Percentiles rank a stretch among this genome's conserved stretches.
phyloP scores from a whole-genome alignment of 30 jellyfish, hydroid and myxozoan genomes.

The Nemopilema nomurai region DNA sequence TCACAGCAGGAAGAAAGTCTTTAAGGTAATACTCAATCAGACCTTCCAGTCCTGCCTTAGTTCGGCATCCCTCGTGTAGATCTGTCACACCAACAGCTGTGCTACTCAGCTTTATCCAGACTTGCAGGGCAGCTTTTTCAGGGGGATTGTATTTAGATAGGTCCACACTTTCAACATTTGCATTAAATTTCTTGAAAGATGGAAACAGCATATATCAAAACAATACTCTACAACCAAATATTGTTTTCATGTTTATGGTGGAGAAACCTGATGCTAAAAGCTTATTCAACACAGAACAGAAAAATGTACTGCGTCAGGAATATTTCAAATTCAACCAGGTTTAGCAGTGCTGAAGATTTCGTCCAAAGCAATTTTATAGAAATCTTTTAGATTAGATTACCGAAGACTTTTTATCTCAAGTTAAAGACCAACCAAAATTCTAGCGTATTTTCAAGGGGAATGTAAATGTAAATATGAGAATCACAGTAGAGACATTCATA shows the following conservation, averaged over 20 bases:
- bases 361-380: too few species aligned
- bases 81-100: slow-evolving; percentile 46
- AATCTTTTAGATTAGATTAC: too few species aligned
- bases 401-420: too few species aligned
- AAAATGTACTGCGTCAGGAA: too few species aligned
- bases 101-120: slow-evolving; percentile 38
- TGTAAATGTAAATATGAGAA: too few species aligned
- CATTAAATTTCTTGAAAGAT: slow-evolving; percentile 26
- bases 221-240: neutral
- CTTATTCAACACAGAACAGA: too few species aligned
- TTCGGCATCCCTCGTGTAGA: slow-evolving; percentile 36
- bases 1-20: slow-evolving; percentile 41
- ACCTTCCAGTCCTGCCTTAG: slow-evolving; percentile 47
- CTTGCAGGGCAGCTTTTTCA: slow-evolving; percentile 29
- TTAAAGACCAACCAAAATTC: too few species aligned
- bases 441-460: too few species aligned
- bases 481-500: too few species aligned
- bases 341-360: too few species aligned
- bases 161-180: slow-evolving; percentile 4
- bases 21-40: slow-evolving; percentile 28
- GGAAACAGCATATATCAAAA: neutral
- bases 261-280: neutral
- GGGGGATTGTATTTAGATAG: slow-evolving; percentile 24
- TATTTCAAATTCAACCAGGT: too few species aligned
- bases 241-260: neutral